phyloP scores from a whole-genome alignment of 2,888 invertebrate species.

The Clostera curtula region DNA sequence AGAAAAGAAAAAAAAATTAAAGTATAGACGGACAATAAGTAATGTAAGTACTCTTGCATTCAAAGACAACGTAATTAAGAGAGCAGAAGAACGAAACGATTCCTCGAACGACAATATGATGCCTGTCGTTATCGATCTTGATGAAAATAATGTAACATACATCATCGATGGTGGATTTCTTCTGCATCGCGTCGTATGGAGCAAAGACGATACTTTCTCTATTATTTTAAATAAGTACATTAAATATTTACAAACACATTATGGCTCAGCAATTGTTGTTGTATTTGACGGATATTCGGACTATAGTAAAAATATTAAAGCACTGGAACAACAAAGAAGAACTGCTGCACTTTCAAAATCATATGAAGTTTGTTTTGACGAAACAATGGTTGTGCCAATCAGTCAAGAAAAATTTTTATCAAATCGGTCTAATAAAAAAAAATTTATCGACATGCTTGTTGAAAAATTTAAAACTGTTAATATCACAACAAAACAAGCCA shows the following conservation, averaged over 20 bases:
- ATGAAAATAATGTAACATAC: constrained; percentile 19
- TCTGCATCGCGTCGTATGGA: constrained; percentile 30
- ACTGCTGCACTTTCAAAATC: constrained; percentile 35
- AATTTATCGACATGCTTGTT: constrained; percentile 28
- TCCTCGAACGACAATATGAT: constrained; percentile 21
- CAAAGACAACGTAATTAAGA: constrained; percentile 19
- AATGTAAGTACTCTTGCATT: constrained; percentile 7
- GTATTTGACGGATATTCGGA: constrained; percentile 35
- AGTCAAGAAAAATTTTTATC: constrained; percentile 11
- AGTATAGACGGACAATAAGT: constrained; percentile 20
- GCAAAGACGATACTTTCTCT: constrained; percentile 19
- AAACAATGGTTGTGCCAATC: constrained; percentile 23
- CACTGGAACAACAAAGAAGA: constrained; percentile 35
- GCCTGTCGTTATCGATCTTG: constrained; percentile 11
- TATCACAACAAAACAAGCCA: constrained; percentile 36
- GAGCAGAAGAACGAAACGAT: constrained; percentile 23
- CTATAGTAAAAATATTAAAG: constrained; percentile 34
- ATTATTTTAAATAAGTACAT: constrained; percentile 16
- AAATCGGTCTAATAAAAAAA: constrained; percentile 20
- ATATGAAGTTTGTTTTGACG: constrained; percentile 35
- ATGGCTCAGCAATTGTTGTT: constrained; percentile 22
- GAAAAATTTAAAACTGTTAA: constrained; percentile 32
- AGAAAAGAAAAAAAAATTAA: too few species aligned
- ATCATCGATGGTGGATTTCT: constrained; percentile 20
- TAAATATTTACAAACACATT: constrained; percentile 24